A percentile compares a stretch with the other conserved stretches of the same genome.
Evolutionary conservation across 2,888 invertebrate species (phyloP).

Genomic region (Operophtera brumata): DNA sequence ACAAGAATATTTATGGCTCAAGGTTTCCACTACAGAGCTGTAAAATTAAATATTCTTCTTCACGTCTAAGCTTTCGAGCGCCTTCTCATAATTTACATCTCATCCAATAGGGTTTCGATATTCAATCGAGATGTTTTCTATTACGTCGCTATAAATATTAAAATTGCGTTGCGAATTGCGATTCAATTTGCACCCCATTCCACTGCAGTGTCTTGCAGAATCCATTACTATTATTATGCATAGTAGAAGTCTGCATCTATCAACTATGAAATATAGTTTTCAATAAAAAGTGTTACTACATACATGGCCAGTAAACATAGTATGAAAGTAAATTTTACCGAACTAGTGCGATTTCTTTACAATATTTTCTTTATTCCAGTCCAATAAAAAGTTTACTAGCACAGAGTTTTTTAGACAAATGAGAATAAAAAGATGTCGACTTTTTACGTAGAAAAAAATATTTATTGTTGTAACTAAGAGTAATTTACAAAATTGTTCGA

Average conservation of each 20-base stretch:
- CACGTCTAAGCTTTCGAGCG: slow-evolving; percentile 12
- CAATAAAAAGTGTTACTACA: too few species aligned
- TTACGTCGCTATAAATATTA: slow-evolving; percentile 12
- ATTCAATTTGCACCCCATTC: slow-evolving; percentile 20
- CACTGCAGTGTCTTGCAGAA: neutral
- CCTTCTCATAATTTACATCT: slow-evolving; percentile 8
- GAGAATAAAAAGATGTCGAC: too few species aligned
- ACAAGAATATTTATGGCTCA: too few species aligned
- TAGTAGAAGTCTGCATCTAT: neutral
- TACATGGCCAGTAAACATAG: too few species aligned
- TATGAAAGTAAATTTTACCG: too few species aligned
- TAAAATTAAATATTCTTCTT: slow-evolving; percentile 11
- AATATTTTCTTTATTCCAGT: too few species aligned
- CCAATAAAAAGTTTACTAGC: too few species aligned
- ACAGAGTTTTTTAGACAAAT: too few species aligned
- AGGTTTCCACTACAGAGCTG: neutral
- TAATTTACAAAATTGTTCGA: too few species aligned
- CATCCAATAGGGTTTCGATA: slow-evolving; percentile 2
- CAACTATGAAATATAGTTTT: neutral
- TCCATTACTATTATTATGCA: slow-evolving; percentile 10
- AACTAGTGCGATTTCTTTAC: too few species aligned
- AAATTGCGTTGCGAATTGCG: slow-evolving; percentile 12
- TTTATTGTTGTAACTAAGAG: too few species aligned
- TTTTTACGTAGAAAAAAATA: too few species aligned
- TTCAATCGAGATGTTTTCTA: slow-evolving; percentile 10